Evolutionary conservation across 2,888 invertebrate species (phyloP), one percentile per base, ranked within the genome.

Genomic region (Nemotelus pantherinus): DNA sequence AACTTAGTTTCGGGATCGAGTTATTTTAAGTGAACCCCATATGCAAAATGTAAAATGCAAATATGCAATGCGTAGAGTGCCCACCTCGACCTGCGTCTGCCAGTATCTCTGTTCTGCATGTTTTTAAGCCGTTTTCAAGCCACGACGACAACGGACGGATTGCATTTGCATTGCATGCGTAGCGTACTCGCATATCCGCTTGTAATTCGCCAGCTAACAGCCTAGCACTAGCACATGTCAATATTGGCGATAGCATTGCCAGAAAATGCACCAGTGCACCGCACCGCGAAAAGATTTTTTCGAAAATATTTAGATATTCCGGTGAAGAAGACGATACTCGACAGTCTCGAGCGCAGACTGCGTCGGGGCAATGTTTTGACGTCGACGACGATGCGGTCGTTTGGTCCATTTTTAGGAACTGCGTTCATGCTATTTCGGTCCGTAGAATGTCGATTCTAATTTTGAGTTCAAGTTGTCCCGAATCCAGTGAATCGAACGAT

Each of bases 361-460:
- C 70, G 70, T 70, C 70, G 70, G 70, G 70, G 70, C 70, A 70
- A 70, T 70, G 70, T 70, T 70, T 70, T 70, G 70, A 70, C 70
- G 70, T 25, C 25, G 25, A 70, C 70, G n/a, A 6, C 67, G 25
- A 53, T 25, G 43, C 39, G 4, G 39, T 25, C 25, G 70, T 70
- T 70, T 70, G 70, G 70, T 70, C 70, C 70, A 70, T 70, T 70
- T 70, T 70, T 70, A 70, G 70, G 70, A 70, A 70, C 55, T 70
- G 70, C 70, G 70, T 70, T 53, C 55, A n/a, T 41, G 53, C 55
- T 70, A 70, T 70, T 70, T 70, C 70, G 45, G 70, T 39, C 25
- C 53, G 39, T 43, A 70, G 70, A 67, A 70, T 70, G 70, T 70
- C 70, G 70, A 41, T 25, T 70, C 70, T 70, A 70, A 70, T 70